Base-by-base conservation (phyloP, 1,140 invertebrate genomes). In the Prorops nasuta region DNA sequence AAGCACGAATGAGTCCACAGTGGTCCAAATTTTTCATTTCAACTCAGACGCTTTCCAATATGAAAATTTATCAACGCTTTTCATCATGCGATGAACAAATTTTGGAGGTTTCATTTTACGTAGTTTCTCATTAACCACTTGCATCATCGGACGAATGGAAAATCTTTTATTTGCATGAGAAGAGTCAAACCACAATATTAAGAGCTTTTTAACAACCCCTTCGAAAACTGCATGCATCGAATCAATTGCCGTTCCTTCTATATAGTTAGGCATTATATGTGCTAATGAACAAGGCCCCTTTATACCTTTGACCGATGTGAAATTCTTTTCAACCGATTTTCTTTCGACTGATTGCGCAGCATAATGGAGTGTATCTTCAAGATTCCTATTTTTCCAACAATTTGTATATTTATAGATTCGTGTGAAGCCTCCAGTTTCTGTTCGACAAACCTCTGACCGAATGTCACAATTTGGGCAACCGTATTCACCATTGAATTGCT, bases 141-240 rank as follows among this genome's bases (percentile, higher is more conserved):
- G 18, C 39, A 17, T 24, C 12, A 1, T 2, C 3, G 1, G 39
- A 7, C 14, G 18, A 14, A 3, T 41, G 39, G 0, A 41, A 24
- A 12, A 41, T n/a, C n/a, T n/a, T 21, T n/a, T 21, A 42, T 21
- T 12, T 21, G 2, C 18, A 12, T 7, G 14, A 16, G 39, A 8
- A 64, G 12, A 44, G 59, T 64, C 2, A 28, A 34, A 0, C 40
- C 35, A 45, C 58, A 59, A 9, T 45, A 24, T 24, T 15, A 8
- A 15, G 38, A 2, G 3, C 42, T 20, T 16, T 16, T 34, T 15
- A 31, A 34, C 20, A n/a, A 31, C 28, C 32, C 32, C 42, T 8
- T 18, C 2, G 22, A n/a, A 34, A 34, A 44, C 42, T 16, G 16
- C 32, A 6, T 44, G 8, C 8, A 31, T 34, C 32, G 3, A 34